Conservation (phyloP, 2,888 invertebrate species). For the Ophion ventricosus region DNA sequence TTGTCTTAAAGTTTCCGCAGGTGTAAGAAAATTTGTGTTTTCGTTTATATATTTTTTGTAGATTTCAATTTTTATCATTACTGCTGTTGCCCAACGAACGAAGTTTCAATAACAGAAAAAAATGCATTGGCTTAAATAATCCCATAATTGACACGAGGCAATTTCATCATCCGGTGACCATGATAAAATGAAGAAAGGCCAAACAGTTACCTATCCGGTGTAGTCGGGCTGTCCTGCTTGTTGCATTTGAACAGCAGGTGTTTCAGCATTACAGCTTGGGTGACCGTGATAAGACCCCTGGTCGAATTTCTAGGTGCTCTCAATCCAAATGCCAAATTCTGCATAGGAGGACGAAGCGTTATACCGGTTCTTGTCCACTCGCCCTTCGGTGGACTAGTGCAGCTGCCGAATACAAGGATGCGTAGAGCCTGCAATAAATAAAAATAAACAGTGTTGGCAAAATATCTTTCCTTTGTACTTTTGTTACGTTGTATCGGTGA, state of each 20-base stretch:
- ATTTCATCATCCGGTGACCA: too few species aligned
- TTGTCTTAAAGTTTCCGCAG: too few species aligned
- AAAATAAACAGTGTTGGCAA: neutral
- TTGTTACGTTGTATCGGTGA: too few species aligned
- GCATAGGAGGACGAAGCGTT: conserved; percentile 86
- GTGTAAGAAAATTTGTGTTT: too few species aligned
- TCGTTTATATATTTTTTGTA: too few species aligned
- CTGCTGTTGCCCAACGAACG: too few species aligned
- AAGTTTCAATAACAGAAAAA: too few species aligned
- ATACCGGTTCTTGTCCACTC: conserved; percentile 90
- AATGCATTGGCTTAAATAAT: too few species aligned
- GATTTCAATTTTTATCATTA: too few species aligned
- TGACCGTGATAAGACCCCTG: conserved; percentile 86
- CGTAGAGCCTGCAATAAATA: conserved; percentile 85
- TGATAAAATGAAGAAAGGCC: neutral
- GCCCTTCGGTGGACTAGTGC: conserved; percentile 88
- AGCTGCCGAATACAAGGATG: conserved; percentile 87
- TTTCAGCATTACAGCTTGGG: conserved; percentile 89
- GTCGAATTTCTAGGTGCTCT: conserved; percentile 88
- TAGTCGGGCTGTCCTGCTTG: conserved; percentile 83
- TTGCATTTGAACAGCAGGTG: conserved; percentile 86
- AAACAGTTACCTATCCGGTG: conserved; percentile 85
- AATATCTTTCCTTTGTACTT: neutral
- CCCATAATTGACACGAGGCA: too few species aligned
- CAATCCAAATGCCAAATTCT: conserved; percentile 87